phyloP scores from a whole-genome alignment of 2,888 invertebrate genomes.

The Prenolepis imparis region DNA sequence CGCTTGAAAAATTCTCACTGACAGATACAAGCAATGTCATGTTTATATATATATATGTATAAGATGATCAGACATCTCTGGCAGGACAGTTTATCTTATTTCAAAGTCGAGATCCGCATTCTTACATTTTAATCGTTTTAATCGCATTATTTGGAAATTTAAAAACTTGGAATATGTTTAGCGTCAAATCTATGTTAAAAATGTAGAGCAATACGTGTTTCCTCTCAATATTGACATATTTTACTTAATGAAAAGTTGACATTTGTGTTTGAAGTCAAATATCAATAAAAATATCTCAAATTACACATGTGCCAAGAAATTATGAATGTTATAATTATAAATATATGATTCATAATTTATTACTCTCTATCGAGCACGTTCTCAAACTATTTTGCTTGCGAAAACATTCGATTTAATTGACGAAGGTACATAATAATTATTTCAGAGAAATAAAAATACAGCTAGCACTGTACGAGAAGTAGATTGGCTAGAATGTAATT shows the following conservation, averaged over 20 bases:
- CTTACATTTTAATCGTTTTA: conserved; percentile 35
- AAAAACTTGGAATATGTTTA: not conserved
- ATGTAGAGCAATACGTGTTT: not conserved
- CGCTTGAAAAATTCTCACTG: conserved; percentile 76
- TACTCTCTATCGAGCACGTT: not conserved
- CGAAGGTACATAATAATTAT: not conserved
- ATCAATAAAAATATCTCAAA: not conserved
- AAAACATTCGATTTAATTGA: conserved; percentile 6
- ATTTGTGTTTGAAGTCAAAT: not conserved
- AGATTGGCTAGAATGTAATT: not conserved
- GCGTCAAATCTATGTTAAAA: not conserved
- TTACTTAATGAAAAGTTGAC: not conserved
- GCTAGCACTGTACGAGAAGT: not conserved
- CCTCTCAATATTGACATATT: not conserved
- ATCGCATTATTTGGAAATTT: not conserved
- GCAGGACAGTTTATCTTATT: conserved; percentile 17
- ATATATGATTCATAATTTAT: not conserved
- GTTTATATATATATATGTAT: conserved; percentile 31
- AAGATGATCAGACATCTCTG: conserved; percentile 37
- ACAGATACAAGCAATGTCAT: conserved; percentile 19
- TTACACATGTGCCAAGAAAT: not conserved
- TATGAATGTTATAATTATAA: not conserved
- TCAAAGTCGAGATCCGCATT: conserved; percentile 12
- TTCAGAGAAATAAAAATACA: conserved; percentile 8
- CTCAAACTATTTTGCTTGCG: not conserved